phyloP scores from a whole-genome alignment of 2,888 invertebrate genomes.

The Trissoscelio sp. region DNA sequence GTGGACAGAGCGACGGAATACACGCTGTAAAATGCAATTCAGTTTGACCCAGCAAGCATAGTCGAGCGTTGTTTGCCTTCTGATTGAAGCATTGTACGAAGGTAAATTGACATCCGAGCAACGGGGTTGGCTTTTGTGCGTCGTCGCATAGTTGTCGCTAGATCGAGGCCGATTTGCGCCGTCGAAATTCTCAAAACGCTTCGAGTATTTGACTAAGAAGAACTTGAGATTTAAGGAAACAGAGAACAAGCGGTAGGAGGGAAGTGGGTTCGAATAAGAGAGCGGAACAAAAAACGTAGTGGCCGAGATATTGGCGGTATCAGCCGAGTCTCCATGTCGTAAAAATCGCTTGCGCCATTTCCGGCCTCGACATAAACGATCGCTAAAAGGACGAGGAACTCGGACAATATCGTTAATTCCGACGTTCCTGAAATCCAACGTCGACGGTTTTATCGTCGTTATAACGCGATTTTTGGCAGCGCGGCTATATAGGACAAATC shows the following conservation, averaged over 20 bases:
- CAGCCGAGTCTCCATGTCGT: slow-evolving; percentile 37
- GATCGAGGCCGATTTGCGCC: slow-evolving; percentile 36
- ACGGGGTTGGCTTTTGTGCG: slow-evolving; percentile 75
- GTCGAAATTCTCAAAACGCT: not conserved
- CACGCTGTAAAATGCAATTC: slow-evolving; percentile 78
- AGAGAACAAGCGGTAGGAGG: not conserved
- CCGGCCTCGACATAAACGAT: slow-evolving; percentile 68
- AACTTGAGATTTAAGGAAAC: slow-evolving; percentile 17
- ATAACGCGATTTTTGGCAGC: slow-evolving; percentile 64
- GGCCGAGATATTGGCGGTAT: slow-evolving; percentile 53
- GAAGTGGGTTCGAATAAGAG: slow-evolving; percentile 13
- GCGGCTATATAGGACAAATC: slow-evolving; percentile 41
- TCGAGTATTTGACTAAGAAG: slow-evolving; percentile 33
- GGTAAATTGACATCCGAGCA: slow-evolving; percentile 81
- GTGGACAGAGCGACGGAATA: slow-evolving; percentile 55
- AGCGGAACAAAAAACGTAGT: slow-evolving; percentile 2
- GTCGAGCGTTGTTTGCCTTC: slow-evolving; percentile 79
- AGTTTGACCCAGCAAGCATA: slow-evolving; percentile 72
- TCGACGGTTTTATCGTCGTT: slow-evolving; percentile 61
- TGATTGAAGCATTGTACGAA: slow-evolving; percentile 81
- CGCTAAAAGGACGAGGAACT: slow-evolving; percentile 57
- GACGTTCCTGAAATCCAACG: slow-evolving; percentile 48
- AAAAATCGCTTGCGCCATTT: slow-evolving; percentile 70
- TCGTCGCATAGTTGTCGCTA: slow-evolving; percentile 35
- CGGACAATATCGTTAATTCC: slow-evolving; percentile 65